phyloP scores from a whole-genome alignment of 2,113 vertebrate genomes.

The Bungarus multicinctus region DNA sequence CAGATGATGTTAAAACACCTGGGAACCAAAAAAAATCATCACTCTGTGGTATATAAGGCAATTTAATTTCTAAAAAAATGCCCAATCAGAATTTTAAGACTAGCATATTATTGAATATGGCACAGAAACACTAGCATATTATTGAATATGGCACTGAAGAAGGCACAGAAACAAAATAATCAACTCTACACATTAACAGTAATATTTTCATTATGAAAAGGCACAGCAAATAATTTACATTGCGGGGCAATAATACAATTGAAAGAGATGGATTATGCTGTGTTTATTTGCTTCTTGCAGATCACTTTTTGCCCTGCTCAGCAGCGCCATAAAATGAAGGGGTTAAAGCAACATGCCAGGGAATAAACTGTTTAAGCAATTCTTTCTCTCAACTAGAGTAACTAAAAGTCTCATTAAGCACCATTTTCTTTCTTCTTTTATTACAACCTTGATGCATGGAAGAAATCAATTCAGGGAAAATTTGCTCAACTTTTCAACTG shows the following conservation, averaged over 20 bases:
- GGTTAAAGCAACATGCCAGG: not conserved
- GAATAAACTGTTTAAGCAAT: not conserved
- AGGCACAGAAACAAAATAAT: not conserved
- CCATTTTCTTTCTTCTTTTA: not conserved
- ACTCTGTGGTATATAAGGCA: not conserved
- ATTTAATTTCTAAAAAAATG: not conserved
- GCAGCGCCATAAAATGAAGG: not conserved
- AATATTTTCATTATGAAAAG: not conserved
- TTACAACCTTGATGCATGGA: not conserved
- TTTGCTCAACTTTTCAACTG: not conserved
- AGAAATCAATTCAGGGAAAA: not conserved
- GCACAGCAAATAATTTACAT: not conserved
- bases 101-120: not conserved
- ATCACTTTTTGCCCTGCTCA: conserved; percentile 7
- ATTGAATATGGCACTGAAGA: not conserved
- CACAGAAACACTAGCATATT: not conserved
- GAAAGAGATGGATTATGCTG: conserved; percentile 25
- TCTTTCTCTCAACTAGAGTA: not conserved
- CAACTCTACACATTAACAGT: not conserved
- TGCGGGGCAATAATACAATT: not conserved
- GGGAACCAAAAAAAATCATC: not conserved
- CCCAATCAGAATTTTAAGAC: not conserved
- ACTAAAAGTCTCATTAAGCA: not conserved
- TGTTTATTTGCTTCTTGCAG: conserved; percentile 3
- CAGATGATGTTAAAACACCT: not conserved